Evolutionary conservation across 2,888 invertebrate genomes (phyloP).

Genomic region (Cyclophora punctaria): DNA sequence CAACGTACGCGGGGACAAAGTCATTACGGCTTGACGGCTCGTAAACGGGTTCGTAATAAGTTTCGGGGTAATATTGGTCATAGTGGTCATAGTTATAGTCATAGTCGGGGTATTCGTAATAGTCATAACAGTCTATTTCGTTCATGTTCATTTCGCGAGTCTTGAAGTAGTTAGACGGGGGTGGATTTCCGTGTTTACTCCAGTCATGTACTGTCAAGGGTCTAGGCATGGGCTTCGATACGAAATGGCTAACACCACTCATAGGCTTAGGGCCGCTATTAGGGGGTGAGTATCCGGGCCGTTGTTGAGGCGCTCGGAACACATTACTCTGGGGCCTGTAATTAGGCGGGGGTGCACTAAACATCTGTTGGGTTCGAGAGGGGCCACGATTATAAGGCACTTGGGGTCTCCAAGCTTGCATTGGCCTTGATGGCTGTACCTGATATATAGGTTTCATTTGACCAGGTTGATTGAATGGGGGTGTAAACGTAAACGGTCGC

Average conservation of each 20-base stretch:
- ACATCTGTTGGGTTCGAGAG: not conserved
- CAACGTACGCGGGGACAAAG: too few species aligned
- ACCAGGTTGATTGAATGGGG: not conserved
- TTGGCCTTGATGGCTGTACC: not conserved
- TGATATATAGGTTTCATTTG: not conserved
- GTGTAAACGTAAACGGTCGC: not conserved
- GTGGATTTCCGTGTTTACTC: slow-evolving; percentile 13
- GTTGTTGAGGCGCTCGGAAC: not conserved
- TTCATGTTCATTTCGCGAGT: slow-evolving; percentile 16
- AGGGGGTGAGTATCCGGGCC: not conserved
- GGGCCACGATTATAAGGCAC: not conserved
- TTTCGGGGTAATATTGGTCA: too few species aligned
- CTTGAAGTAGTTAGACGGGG: slow-evolving; percentile 17
- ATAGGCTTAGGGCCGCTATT: not conserved
- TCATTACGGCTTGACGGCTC: too few species aligned
- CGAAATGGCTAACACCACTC: slow-evolving; percentile 10
- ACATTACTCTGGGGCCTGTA: not conserved
- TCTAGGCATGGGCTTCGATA: slow-evolving; percentile 3
- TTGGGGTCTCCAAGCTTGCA: not conserved
- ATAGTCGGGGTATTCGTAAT: too few species aligned
- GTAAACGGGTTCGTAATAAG: too few species aligned
- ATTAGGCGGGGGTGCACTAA: not conserved
- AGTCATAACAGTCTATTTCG: slow-evolving; percentile 2
- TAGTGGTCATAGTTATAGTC: too few species aligned
- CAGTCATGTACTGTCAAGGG: slow-evolving; percentile 8